Percentiles rank a stretch among this genome's conserved stretches.
Conservation (phyloP, 2,888 invertebrate genomes). For the Gastracanthus pulcherrimus region DNA sequence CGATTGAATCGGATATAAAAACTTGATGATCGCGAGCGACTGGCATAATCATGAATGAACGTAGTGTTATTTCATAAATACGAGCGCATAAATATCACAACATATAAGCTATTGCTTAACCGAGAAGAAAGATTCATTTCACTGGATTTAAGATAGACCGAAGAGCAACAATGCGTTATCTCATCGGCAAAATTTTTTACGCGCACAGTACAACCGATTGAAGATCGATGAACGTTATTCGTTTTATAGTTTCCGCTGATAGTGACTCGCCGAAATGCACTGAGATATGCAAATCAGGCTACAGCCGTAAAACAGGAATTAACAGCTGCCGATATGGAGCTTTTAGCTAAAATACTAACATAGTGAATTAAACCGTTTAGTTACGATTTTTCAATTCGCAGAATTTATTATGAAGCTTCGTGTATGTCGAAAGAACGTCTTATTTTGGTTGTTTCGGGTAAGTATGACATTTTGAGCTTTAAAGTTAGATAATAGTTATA, state of each 20-base stretch:
- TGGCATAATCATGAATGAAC: constrained; percentile 29
- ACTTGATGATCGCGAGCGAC: too few species aligned
- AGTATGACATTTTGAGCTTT: too few species aligned
- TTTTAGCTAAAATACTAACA: too few species aligned
- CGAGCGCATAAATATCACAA: constrained; percentile 13
- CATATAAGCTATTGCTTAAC: not conserved
- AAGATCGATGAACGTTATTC: constrained; percentile 18
- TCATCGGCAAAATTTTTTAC: too few species aligned
- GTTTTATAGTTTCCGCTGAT: constrained; percentile 30
- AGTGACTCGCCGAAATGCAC: not conserved
- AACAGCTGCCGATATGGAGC: too few species aligned
- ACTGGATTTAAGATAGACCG: constrained; percentile 30
- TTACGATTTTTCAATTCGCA: too few species aligned
- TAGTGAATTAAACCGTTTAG: too few species aligned
- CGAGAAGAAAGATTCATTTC: constrained; percentile 39
- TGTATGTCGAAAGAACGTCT: too few species aligned
- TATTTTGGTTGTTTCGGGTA: too few species aligned
- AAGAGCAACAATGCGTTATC: not conserved
- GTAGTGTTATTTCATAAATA: not conserved
- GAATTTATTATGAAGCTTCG: too few species aligned
- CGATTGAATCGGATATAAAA: too few species aligned
- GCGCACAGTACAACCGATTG: constrained; percentile 23
- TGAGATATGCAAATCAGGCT: not conserved
- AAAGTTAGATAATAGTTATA: too few species aligned
- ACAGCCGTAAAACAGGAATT: not conserved